Base-by-base conservation (phyloP, 2,113 vertebrate species). In the Lampris incognitus region DNA sequence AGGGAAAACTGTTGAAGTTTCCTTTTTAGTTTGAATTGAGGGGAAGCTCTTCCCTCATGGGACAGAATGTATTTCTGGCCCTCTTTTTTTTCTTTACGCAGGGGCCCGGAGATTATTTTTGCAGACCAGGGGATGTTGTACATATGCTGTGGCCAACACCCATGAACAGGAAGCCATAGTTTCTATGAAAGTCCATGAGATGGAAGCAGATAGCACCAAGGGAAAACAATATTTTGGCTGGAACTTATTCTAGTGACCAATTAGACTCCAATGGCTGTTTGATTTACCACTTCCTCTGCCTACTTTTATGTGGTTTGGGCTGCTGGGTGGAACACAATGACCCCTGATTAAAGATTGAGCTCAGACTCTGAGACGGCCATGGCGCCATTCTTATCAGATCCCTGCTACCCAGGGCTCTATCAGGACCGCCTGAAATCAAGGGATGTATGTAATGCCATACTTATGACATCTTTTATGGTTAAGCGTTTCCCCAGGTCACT, bases 151-250 rank as follows among this genome's bases (percentile, higher is more conserved):
- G 48, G 91, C 90, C 92, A 91, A 95, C 95, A 95, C 95, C 95
- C 95, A 94, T 48, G 93, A 95, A 96, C 95, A 96, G 97, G 96
- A 99, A 99, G 95, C 91, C 88, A 83, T 91, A 89, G 92, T 93
- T 95, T 94, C 94, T 95, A 92, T 94, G 91, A 95, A 93, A 95
- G 93, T 94, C 93, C 92, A 91, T 93, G 92, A 94, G 95, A 95
- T 95, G 92, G 94, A 96, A 95, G 94, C 89, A 95, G 95, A 95
- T 96, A 94, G 91, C 62, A 72, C 91, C 94, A 79, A 82, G 94
- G 90, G 87, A 90, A 92, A 93, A 91, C 88, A 92, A 94, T 94
- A 89, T 92, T 89, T 90, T 85, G 90, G 78, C 92, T 75, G 13
- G 85, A 93, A 87, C 89, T 94, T 87, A 83, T 92, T 89, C 88